These are phyloP conservation scores for Chelidonichthys spinosus DNA, from an alignment of 2,797 vertebrate genomes.

Conservation along the genomic window DNA sequence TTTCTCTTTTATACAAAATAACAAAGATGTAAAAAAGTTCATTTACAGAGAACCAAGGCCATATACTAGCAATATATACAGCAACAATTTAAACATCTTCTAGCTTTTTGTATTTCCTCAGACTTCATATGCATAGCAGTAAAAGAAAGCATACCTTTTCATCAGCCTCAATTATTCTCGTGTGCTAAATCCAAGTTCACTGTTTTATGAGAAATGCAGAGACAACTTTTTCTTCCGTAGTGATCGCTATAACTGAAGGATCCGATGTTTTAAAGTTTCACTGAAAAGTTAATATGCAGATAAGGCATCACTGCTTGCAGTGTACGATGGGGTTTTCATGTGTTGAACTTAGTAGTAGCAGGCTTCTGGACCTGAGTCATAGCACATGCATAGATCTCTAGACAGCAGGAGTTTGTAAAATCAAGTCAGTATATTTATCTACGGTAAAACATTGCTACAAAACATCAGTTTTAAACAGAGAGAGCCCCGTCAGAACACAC, in stretches of 20 bases:
- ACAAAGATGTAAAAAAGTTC: conserved; percentile 99
- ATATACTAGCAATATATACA: conserved; percentile 99
- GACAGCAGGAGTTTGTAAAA: conserved; percentile 88
- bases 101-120: conserved; percentile 84
- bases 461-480: conserved; percentile 80
- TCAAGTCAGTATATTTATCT: conserved; percentile 86
- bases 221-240: conserved; percentile 70
- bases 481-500: conserved; percentile 62
- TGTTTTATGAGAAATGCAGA: conserved; percentile 77
- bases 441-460: conserved; percentile 86
- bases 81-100: conserved; percentile 91
- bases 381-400: conserved; percentile 92
- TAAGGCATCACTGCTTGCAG: conserved; percentile 99
- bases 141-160: conserved; percentile 92
- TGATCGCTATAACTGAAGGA: conserved; percentile 79
- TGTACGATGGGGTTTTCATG: conserved; percentile 91
- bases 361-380: conserved; percentile 94
- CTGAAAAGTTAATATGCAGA: conserved; percentile 90
- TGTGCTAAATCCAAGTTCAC: conserved; percentile 85
- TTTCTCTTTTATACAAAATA: conserved; percentile 98
- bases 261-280: conserved; percentile 77
- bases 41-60: conserved; percentile 99
- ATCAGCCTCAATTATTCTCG: conserved; percentile 83
- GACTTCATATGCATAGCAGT: conserved; percentile 95
- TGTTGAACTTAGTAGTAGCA: conserved; percentile 89